Evolutionary conservation across 2,113 vertebrate species (phyloP).

Genomic region (Corapipo altera): DNA sequence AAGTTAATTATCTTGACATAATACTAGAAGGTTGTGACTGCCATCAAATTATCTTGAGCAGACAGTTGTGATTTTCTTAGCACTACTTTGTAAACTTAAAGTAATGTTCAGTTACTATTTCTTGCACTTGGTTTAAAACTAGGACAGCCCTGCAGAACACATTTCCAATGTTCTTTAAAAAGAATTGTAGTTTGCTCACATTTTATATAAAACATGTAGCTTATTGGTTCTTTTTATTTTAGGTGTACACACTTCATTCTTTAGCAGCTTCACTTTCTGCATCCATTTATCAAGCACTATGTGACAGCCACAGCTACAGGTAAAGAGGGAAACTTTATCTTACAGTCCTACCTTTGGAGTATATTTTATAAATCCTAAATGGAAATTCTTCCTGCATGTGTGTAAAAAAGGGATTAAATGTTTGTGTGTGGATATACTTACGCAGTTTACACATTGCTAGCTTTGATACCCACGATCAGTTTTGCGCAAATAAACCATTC

Average conservation of each 20-base stretch:
- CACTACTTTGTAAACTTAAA: background rate
- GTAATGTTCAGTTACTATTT: background rate
- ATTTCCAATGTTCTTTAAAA: background rate
- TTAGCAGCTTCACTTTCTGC: slow-evolving; percentile 96
- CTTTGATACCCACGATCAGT: background rate
- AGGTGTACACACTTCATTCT: slow-evolving; percentile 93
- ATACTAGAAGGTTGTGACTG: background rate
- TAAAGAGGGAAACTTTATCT: slow-evolving; percentile 61
- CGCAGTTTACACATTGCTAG: background rate
- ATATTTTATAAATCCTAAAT: background rate
- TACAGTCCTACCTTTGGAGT: background rate
- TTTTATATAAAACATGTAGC: background rate
- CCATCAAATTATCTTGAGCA: background rate
- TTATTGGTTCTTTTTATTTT: slow-evolving; percentile 61
- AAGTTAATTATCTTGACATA: background rate
- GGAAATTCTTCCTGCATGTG: background rate
- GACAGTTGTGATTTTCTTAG: background rate
- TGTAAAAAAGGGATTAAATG: background rate
- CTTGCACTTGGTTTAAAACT: background rate
- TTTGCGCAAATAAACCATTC: background rate
- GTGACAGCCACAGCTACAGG: slow-evolving; percentile 99
- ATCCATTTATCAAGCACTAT: slow-evolving; percentile 96
- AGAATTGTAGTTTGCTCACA: background rate
- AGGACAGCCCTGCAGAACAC: background rate
- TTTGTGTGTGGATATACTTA: background rate